Percentiles rank a stretch among this genome's conserved stretches.
These are phyloP conservation scores for Proteles cristata DNA, from an alignment of 2,113 vertebrate genomes.

Conservation along the genomic window DNA sequence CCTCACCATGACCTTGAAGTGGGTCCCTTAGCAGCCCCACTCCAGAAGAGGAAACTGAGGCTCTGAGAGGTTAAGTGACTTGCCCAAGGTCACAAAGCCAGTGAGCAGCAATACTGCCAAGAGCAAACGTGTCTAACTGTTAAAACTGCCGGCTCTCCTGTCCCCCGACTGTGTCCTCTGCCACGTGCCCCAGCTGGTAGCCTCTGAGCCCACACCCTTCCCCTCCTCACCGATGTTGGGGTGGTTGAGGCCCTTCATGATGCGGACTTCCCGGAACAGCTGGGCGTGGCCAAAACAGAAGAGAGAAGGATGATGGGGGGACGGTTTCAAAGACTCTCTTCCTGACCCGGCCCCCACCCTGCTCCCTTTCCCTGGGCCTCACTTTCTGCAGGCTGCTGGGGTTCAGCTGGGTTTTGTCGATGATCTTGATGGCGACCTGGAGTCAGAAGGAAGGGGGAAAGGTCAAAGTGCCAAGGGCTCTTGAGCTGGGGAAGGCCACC, in stretches of 20 bases:
- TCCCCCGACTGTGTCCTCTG: background rate
- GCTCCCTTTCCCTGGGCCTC: background rate
- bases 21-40: background rate
- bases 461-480: background rate
- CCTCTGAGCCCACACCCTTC: background rate
- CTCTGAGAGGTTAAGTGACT: background rate
- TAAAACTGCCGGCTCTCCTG: rapidly evolving
- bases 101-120: background rate
- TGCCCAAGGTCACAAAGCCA: background rate
- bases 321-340: background rate
- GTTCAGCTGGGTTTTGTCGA: slow-evolving; percentile 85
- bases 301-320: background rate
- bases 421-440: slow-evolving; percentile 90
- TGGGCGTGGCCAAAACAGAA: slow-evolving; percentile 68
- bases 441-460: background rate
- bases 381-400: slow-evolving; percentile 82
- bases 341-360: background rate
- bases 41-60: background rate
- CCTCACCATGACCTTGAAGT: background rate
- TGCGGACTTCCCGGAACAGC: slow-evolving; percentile 96
- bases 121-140: background rate
- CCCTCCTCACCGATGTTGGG: slow-evolving; percentile 94
- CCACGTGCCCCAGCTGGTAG: background rate
- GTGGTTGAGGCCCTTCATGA: slow-evolving; percentile 96
- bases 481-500: background rate